A percentile compares a stretch with the other conserved stretches of the same genome.
phyloP scores from a whole-genome alignment of 2,113 vertebrate species.

The Callithrix jacchus region DNA sequence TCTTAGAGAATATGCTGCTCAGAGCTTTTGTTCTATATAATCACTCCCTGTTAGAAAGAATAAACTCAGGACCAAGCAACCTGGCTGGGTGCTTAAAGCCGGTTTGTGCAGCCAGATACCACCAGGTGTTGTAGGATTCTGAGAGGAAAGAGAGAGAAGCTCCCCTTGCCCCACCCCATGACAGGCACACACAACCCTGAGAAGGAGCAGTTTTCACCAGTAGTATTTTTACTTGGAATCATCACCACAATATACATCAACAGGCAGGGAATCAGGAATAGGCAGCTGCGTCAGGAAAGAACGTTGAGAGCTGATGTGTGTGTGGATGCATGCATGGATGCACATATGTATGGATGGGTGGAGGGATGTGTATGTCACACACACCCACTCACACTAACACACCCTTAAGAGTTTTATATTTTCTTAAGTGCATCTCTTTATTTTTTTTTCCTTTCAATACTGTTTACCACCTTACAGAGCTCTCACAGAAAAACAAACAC shows the following conservation, averaged over 20 bases:
- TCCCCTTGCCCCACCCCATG: neutral
- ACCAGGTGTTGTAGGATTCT: neutral
- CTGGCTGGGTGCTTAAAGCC: neutral
- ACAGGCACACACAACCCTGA: neutral
- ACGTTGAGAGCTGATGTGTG: neutral
- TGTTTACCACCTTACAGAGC: neutral
- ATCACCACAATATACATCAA: neutral
- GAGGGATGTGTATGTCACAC: neutral
- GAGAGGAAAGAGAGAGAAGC: neutral
- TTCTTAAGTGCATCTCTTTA: neutral
- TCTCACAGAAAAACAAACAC: neutral
- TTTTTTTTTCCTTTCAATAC: neutral
- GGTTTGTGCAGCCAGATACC: neutral
- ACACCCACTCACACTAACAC: accelerated
- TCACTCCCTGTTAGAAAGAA: conserved; percentile 24
- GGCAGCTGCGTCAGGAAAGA: neutral
- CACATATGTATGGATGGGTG: no score
- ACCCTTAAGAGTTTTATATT: neutral
- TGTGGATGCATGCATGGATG: neutral
- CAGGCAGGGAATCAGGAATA: neutral
- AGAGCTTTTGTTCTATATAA: conserved; percentile 59
- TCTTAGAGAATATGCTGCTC: conserved; percentile 45
- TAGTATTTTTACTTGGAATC: neutral
- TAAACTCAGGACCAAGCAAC: neutral
- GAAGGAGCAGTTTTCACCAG: neutral